Evolutionary conservation across 2,888 invertebrate genomes (phyloP).

Genomic region (Neoascia interrupta): DNA sequence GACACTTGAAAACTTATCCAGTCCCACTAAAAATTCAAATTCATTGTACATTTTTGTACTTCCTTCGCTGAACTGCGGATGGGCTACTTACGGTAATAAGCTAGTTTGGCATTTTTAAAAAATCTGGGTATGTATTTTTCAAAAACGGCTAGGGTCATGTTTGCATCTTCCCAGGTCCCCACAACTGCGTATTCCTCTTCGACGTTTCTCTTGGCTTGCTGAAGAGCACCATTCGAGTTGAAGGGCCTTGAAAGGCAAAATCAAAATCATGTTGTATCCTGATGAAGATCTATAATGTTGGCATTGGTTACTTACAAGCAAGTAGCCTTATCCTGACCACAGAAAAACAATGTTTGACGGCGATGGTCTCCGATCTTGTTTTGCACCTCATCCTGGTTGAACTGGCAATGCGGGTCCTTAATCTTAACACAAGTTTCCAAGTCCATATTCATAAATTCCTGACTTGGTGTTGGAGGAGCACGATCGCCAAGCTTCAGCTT

Average conservation of each 20-base stretch:
- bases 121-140: slow-evolving; percentile 92
- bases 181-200: slow-evolving; percentile 93
- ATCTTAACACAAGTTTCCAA: slow-evolving; percentile 91
- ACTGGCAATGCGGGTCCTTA: slow-evolving; percentile 89
- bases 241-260: slow-evolving; percentile 84
- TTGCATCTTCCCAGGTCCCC: slow-evolving; percentile 92
- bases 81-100: slow-evolving; percentile 87
- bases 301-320: slow-evolving; percentile 85
- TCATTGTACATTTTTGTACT: background rate
- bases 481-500: slow-evolving; percentile 82
- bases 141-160: slow-evolving; percentile 89
- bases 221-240: slow-evolving; percentile 89
- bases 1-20: slow-evolving; percentile 80
- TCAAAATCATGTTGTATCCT: background rate
- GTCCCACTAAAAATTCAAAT: slow-evolving; percentile 73
- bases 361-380: slow-evolving; percentile 92
- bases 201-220: slow-evolving; percentile 90
- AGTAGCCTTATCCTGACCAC: slow-evolving; percentile 88
- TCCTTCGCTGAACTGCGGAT: background rate
- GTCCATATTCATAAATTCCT: slow-evolving; percentile 89
- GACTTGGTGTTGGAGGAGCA: slow-evolving; percentile 73
- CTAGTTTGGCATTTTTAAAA: slow-evolving; percentile 87
- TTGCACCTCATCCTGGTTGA: slow-evolving; percentile 87
- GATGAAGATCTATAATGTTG: background rate
- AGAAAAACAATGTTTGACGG: slow-evolving; percentile 92